These are phyloP conservation scores for Stomatorhinus walkeri DNA, from an alignment of 2,797 vertebrate species.

Conservation along the genomic window DNA sequence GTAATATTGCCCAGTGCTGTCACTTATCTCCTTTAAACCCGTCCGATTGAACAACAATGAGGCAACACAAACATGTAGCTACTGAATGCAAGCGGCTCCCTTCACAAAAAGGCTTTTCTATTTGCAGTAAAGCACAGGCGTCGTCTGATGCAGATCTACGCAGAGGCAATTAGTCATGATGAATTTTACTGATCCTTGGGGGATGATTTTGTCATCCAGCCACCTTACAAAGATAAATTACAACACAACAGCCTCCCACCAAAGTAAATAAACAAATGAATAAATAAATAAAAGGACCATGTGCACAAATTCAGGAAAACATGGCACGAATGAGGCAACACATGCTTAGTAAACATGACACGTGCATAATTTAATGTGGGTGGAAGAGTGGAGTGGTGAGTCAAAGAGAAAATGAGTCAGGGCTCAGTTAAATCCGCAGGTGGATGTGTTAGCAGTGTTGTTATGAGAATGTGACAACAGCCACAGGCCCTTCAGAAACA, in stretches of 20 bases:
- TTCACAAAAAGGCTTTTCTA: conserved; percentile 8
- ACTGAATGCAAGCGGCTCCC: neutral
- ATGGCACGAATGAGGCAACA: neutral
- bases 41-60: neutral
- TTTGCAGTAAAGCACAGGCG: neutral
- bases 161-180: neutral
- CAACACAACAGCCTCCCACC: neutral
- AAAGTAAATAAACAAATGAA: neutral
- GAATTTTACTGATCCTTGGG: neutral
- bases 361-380: neutral
- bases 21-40: neutral
- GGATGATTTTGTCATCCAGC: no score
- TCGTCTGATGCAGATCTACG: neutral
- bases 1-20: neutral
- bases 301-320: neutral
- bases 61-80: neutral
- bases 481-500: neutral
- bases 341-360: neutral
- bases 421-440: neutral
- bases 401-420: neutral
- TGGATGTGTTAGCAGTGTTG: neutral
- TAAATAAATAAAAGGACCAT: neutral
- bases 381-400: neutral
- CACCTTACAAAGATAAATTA: neutral
- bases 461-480: neutral